These are phyloP conservation scores for Drosophila falleni DNA, from an alignment of 2,888 invertebrate species.

Conservation along the genomic window DNA sequence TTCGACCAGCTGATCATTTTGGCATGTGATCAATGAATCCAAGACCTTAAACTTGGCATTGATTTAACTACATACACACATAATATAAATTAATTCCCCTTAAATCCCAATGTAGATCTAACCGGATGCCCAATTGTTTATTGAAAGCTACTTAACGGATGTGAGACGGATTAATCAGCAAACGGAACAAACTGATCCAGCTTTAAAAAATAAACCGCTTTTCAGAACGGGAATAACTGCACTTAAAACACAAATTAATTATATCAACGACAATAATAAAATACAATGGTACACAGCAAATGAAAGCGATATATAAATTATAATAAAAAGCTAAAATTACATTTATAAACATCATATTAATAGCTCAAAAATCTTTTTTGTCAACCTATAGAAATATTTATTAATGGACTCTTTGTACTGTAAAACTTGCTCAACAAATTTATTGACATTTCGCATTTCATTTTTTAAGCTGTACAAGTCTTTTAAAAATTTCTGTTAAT, in stretches of 20 bases:
- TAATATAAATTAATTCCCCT: slow-evolving; percentile 8
- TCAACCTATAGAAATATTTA: no score
- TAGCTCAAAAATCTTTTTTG: no score
- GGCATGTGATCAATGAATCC: slow-evolving; percentile 31
- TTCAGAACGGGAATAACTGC: slow-evolving; percentile 55
- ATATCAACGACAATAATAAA: slow-evolving; percentile 32
- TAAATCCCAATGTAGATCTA: neutral
- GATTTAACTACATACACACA: slow-evolving; percentile 34
- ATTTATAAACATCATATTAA: no score
- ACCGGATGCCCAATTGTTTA: slow-evolving; percentile 31
- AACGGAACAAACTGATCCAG: slow-evolving; percentile 58
- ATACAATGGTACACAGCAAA: slow-evolving; percentile 15
- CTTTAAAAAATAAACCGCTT: slow-evolving; percentile 60
- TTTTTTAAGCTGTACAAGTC: no score
- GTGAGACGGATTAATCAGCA: slow-evolving; percentile 48
- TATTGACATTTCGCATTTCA: no score
- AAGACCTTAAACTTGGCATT: slow-evolving; percentile 75
- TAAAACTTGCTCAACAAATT: no score
- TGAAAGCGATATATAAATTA: neutral
- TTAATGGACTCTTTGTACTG: no score
- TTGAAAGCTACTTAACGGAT: slow-evolving; percentile 45
- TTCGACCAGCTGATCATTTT: slow-evolving; percentile 34
- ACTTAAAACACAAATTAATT: slow-evolving; percentile 17
- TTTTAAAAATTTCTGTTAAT: no score
- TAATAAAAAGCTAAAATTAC: neutral